Conservation (phyloP, 2,888 invertebrate genomes). For the Vesta saturnalis region DNA sequence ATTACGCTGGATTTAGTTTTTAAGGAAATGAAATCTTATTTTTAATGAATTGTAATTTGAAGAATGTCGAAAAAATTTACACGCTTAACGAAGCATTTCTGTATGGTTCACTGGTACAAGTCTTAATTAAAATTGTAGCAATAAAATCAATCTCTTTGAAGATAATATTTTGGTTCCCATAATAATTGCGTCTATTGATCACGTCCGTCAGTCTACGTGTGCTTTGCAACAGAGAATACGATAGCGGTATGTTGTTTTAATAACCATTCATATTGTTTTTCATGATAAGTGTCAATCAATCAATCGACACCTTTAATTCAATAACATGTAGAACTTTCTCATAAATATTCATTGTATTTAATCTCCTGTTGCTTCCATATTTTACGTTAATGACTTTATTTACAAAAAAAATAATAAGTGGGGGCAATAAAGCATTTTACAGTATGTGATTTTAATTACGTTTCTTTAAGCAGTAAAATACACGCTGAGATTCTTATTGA, state of each 20-base stretch:
- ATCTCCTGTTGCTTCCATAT: constrained; percentile 20
- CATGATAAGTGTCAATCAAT: constrained; percentile 37
- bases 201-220: constrained; percentile 22
- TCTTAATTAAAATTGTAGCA: constrained; percentile 19
- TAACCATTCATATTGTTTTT: constrained; percentile 16
- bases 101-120: constrained; percentile 6
- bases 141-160: constrained; percentile 19
- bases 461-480: too few species aligned
- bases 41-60: constrained; percentile 9
- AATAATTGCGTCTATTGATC: constrained; percentile 27
- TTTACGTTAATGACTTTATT: constrained; percentile 15
- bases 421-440: too few species aligned
- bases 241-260: background rate
- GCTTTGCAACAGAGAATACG: background rate
- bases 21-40: background rate
- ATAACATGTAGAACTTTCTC: background rate
- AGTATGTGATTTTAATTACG: too few species aligned
- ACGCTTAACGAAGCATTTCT: constrained; percentile 21
- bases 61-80: constrained; percentile 9
- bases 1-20: background rate
- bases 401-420: too few species aligned
- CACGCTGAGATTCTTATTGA: background rate
- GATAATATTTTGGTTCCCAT: constrained; percentile 18
- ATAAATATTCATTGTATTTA: constrained; percentile 29
- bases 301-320: background rate